Conservation (phyloP, 92 coral and sea anemone species). For the Siderastrea radians region DNA sequence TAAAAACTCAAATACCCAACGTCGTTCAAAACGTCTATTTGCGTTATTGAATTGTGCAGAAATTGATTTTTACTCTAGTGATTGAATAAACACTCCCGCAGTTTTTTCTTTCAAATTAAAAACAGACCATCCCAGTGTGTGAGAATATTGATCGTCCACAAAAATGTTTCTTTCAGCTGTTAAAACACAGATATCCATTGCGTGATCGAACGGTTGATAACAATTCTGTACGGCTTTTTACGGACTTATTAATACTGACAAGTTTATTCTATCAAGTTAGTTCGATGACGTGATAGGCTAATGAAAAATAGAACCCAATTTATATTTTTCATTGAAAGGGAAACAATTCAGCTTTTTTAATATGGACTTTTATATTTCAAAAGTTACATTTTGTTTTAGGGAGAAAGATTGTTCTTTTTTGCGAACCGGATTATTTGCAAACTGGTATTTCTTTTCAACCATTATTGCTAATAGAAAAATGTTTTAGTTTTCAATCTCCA, state of each 20-base stretch:
- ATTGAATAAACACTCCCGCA: neutral
- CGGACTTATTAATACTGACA: constrained; percentile 21
- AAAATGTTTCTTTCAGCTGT: constrained; percentile 26
- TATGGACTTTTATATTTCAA: neutral
- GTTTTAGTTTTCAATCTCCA: neutral
- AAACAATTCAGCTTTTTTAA: neutral
- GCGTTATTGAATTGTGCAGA: too few relatives aligned
- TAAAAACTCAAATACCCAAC: too few relatives aligned
- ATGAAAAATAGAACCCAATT: neutral
- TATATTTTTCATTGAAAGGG: neutral
- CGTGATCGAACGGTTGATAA: constrained; percentile 1
- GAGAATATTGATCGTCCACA: neutral
- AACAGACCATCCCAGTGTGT: constrained; percentile 4
- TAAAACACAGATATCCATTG: constrained; percentile 24
- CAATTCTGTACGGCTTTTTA: constrained; percentile 19
- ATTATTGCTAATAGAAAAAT: neutral
- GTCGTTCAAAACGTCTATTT: too few relatives aligned
- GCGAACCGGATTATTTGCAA: neutral
- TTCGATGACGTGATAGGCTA: constrained; percentile 12
- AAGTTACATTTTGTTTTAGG: neutral
- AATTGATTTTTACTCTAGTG: too few relatives aligned
- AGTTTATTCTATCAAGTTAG: neutral
- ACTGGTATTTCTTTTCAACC: neutral
- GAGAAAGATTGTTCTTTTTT: neutral
- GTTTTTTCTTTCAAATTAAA: neutral